Evolutionary conservation across 2,113 vertebrate species (phyloP).

Genomic region (Archocentrus centrarchus): DNA sequence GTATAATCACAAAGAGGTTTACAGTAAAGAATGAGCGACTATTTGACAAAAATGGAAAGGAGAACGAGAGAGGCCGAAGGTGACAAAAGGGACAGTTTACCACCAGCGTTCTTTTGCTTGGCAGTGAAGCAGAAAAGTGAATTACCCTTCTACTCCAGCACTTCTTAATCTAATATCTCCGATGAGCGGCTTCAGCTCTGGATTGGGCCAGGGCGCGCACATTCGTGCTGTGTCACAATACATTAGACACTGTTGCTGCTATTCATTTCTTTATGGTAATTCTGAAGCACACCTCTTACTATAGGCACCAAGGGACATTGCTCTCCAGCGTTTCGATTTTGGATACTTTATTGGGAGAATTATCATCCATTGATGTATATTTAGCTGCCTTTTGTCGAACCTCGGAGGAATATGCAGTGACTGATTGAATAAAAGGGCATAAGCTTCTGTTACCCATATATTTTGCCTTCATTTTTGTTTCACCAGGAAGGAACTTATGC

Average conservation of each 20-base stretch:
- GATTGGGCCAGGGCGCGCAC: conserved; percentile 86
- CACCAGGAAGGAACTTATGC: conserved; percentile 31
- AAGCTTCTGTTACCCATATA: conserved; percentile 58
- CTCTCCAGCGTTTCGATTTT: conserved; percentile 67
- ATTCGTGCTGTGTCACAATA: conserved; percentile 93
- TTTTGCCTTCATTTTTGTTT: conserved; percentile 47
- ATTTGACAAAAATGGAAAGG: conserved; percentile 12
- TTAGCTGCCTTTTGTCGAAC: conserved; percentile 56
- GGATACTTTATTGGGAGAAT: conserved; percentile 65
- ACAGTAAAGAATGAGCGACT: conserved; percentile 4
- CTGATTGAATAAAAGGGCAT: conserved; percentile 68
- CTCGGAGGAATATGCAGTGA: conserved; percentile 43
- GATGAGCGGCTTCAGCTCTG: conserved; percentile 85
- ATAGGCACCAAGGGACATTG: conserved; percentile 67
- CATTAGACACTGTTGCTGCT: conserved; percentile 90
- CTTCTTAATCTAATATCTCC: conserved; percentile 99
- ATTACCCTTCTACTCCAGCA: conserved; percentile 96
- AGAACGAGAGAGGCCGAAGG: conserved; percentile 21
- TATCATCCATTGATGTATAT: conserved; percentile 72
- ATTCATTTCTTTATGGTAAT: conserved; percentile 89
- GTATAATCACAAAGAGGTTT: conserved; percentile 1
- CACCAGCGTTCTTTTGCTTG: conserved; percentile 82
- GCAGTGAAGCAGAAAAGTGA: conserved; percentile 97
- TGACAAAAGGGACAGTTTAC: conserved; percentile 74
- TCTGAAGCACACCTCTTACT: conserved; percentile 79